phyloP scores from a whole-genome alignment of 2,888 invertebrate genomes.

The Macrosoma leucophasiata region DNA sequence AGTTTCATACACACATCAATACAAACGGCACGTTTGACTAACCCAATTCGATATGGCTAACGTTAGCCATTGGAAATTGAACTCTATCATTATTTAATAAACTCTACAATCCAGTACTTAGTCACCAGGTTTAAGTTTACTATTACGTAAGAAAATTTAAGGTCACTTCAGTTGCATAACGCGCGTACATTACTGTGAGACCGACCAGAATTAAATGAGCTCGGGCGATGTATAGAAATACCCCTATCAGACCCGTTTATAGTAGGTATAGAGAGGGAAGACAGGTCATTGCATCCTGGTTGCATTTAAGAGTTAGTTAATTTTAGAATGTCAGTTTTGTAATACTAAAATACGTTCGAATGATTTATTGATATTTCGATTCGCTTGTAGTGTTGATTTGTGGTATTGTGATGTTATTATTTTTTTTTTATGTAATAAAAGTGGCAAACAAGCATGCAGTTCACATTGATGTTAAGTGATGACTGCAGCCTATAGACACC shows the following conservation, averaged over 20 bases:
- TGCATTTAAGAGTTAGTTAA: constrained; percentile 49
- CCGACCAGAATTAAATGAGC: too few species aligned
- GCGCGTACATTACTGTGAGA: constrained; percentile 36
- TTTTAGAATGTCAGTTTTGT: constrained; percentile 55
- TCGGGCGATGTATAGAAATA: too few species aligned
- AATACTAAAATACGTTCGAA: constrained; percentile 34
- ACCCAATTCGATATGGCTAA: constrained; percentile 44
- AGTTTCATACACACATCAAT: constrained; percentile 32
- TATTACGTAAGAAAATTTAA: constrained; percentile 64
- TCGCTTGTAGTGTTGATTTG: too few species aligned
- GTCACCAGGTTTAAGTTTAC: constrained; percentile 47
- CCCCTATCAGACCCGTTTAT: constrained; percentile 20
- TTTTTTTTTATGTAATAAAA: too few species aligned
- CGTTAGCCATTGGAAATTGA: too few species aligned
- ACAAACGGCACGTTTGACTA: constrained; percentile 45
- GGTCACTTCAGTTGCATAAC: constrained; percentile 64
- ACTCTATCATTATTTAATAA: too few species aligned
- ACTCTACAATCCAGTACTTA: too few species aligned
- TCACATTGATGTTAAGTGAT: too few species aligned
- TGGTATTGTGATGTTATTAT: too few species aligned
- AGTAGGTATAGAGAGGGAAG: constrained; percentile 23
- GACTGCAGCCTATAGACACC: too few species aligned
- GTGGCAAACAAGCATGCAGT: too few species aligned
- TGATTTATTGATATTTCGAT: constrained; percentile 33
- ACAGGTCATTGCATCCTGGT: constrained; percentile 31